Percentiles rank a stretch among this genome's conserved stretches.
Evolutionary conservation across 2,888 invertebrate species (phyloP).

Genomic region (Cecidostiba fungosa): DNA sequence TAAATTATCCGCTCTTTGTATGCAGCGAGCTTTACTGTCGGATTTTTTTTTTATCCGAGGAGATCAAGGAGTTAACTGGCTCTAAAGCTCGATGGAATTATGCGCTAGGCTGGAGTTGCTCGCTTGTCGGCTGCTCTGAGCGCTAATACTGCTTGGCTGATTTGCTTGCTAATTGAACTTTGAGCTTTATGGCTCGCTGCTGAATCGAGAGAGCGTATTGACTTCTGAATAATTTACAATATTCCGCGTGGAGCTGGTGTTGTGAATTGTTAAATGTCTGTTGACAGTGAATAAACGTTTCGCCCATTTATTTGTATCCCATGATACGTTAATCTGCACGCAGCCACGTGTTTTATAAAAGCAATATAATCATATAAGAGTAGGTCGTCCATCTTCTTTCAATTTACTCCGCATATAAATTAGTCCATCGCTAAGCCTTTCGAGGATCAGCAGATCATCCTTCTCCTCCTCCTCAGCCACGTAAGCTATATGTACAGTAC

Average conservation of each 20-base stretch:
- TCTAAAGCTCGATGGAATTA: background rate
- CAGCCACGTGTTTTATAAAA: too few relatives aligned
- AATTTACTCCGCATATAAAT: background rate
- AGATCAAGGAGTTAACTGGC: background rate
- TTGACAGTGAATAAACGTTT: background rate
- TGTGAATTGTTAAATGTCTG: background rate
- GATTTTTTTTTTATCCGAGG: background rate
- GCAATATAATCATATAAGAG: background rate
- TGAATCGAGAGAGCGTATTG: background rate
- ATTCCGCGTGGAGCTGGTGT: background rate
- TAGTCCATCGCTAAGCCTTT: background rate
- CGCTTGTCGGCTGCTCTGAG: background rate
- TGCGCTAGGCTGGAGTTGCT: background rate
- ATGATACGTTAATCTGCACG: background rate
- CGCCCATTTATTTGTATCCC: background rate
- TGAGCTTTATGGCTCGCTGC: background rate
- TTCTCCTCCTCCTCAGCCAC: too few relatives aligned
- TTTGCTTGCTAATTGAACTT: background rate
- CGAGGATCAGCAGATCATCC: conserved; percentile 13
- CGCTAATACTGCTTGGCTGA: background rate
- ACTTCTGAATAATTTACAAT: background rate
- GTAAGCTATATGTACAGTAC: background rate
- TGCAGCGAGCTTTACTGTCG: background rate
- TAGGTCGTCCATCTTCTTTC: background rate
- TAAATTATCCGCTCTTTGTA: conserved; percentile 31